phyloP scores from a whole-genome alignment of 2,888 invertebrate genomes.

The Lottia scabra region DNA sequence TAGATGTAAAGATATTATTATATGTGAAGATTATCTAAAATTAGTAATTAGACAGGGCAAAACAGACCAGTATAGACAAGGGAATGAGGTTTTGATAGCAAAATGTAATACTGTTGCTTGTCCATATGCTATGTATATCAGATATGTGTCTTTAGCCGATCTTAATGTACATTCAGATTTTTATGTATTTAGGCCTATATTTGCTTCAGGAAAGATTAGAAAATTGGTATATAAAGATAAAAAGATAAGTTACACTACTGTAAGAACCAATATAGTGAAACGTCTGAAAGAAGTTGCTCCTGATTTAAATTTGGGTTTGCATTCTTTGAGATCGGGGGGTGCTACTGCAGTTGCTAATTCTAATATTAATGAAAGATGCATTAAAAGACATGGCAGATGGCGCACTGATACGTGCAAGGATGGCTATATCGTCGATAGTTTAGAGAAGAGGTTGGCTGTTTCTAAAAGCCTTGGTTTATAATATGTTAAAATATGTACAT shows the following conservation, averaged over 20 bases:
- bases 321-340: slow-evolving; percentile 18
- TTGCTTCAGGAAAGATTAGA: slow-evolving; percentile 15
- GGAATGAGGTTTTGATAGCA: background rate
- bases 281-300: background rate
- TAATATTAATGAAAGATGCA: slow-evolving; percentile 5
- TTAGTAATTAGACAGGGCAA: slow-evolving; percentile 22
- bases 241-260: background rate
- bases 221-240: background rate
- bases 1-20: background rate
- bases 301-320: slow-evolving; percentile 9
- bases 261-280: background rate
- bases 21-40: background rate
- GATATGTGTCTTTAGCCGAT: background rate
- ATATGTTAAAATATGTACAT: too few species aligned
- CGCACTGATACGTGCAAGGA: slow-evolving; percentile 10
- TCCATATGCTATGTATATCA: background rate
- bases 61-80: background rate
- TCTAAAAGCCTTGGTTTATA: slow-evolving; percentile 11
- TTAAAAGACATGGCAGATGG: slow-evolving; percentile 21
- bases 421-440: slow-evolving; percentile 10
- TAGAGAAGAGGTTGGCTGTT: slow-evolving; percentile 11
- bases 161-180: background rate
- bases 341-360: slow-evolving; percentile 16
- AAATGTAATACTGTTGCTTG: background rate
- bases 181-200: slow-evolving; percentile 28